These are phyloP conservation scores for Corythornis vintsioides DNA, from an alignment of 2,113 vertebrate species.

Conservation along the genomic window DNA sequence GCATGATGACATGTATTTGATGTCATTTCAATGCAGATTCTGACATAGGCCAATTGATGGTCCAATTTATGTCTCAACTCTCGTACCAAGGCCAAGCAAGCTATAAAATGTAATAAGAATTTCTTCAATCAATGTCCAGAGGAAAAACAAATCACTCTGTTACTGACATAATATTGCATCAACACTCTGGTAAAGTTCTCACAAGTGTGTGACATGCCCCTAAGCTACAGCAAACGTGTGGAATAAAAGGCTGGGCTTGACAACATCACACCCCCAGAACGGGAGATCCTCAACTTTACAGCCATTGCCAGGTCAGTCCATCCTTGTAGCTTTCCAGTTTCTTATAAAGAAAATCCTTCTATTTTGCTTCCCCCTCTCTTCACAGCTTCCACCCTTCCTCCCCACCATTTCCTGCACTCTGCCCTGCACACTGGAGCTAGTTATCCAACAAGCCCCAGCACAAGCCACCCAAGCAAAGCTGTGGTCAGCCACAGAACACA, in stretches of 20 bases:
- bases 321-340: constrained; percentile 22
- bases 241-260: constrained; percentile 12
- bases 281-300: constrained; percentile 46
- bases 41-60: constrained; percentile 81
- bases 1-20: constrained; percentile 71
- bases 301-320: constrained; percentile 12
- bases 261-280: background rate
- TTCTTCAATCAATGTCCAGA: constrained; percentile 84
- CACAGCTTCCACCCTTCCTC: constrained; percentile 13
- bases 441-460: constrained; percentile 32
- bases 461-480: constrained; percentile 16
- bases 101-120: constrained; percentile 84
- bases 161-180: constrained; percentile 78
- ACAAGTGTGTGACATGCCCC: constrained; percentile 76
- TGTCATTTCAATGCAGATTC: constrained; percentile 78
- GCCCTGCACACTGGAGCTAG: background rate
- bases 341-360: constrained; percentile 38
- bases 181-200: constrained; percentile 76
- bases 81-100: constrained; percentile 78
- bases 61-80: constrained; percentile 81
- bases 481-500: constrained; percentile 17
- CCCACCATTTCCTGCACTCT: background rate
- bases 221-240: constrained; percentile 46
- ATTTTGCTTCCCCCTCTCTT: background rate
- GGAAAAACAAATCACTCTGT: constrained; percentile 81